Base-by-base conservation (phyloP, 2,797 vertebrate species). In the Pseudopleuronectes americanus region DNA sequence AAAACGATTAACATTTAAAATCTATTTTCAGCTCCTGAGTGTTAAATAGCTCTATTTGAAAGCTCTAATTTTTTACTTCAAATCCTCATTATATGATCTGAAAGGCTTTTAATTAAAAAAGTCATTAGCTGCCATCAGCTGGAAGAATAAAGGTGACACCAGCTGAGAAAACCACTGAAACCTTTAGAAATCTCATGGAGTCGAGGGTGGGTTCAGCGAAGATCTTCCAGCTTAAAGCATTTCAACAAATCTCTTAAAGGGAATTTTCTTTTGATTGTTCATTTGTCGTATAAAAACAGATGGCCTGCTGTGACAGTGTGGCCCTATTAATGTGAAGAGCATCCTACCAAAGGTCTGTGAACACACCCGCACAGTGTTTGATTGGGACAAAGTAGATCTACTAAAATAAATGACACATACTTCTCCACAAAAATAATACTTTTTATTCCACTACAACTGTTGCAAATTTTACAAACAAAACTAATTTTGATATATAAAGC, bases 1-100 rank as follows among this genome's bases (percentile, higher is more conserved):
- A 91, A 92, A 93, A 92, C 91, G 91, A 94, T 95, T 93, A 93
- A 87, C 90, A 89, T 92, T 90, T 89, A 14, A 83, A 89, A 89
- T 89, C 90, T 81, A 84, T 90, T 92, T 88, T 87, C 76, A 88
- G 85, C 71, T 61, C 28, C 75, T 67, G 77, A 43, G 72, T 89
- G 17, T 87, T 80, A 86, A 87, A 89, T 71, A 73, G 74, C 60
- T 62, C 84, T 74, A 80, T 76, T 71, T 82, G 72, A 91, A 90
- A 84, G 84, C 84, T 85, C 77, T 66, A 80, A 80, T 92, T 89
- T 91, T 91, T 81, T 87, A 86, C 81, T 74, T 76, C 91, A 92
- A 93, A 84, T 90, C 88, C 84, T 92, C 83, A 92, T 93, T 93
- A 92, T 55, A 57, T 80, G 47, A 48, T 48, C 19, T 48, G 47